These are phyloP conservation scores for Heterotis niloticus DNA, from an alignment of 2,113 vertebrate species.

Conservation along the genomic window DNA sequence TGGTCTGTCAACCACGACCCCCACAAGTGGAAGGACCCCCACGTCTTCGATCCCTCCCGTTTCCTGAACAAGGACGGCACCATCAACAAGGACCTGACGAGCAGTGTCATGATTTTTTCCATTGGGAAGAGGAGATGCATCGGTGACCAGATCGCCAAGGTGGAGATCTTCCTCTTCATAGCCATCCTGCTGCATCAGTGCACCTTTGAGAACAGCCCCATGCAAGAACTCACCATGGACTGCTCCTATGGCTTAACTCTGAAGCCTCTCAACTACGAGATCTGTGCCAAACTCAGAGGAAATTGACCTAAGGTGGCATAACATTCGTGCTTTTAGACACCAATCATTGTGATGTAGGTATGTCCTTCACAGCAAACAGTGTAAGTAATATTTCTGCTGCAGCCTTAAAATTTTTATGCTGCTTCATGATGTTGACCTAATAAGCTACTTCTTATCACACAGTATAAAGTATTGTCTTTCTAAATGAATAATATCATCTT, in stretches of 20 bases:
- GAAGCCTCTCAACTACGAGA: slow-evolving; percentile 64
- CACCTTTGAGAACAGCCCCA: slow-evolving; percentile 57
- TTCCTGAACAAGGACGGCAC: slow-evolving; percentile 63
- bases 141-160: slow-evolving; percentile 72
- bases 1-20: slow-evolving; percentile 82
- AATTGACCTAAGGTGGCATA: slow-evolving; percentile 35
- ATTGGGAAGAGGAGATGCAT: slow-evolving; percentile 76
- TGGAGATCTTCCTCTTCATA: slow-evolving; percentile 72
- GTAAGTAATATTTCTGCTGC: slow-evolving; percentile 1
- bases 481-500: not conserved
- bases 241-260: slow-evolving; percentile 69
- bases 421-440: slow-evolving; percentile 13
- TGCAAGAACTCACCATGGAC: slow-evolving; percentile 55
- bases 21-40: slow-evolving; percentile 71
- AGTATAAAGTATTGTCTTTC: not conserved
- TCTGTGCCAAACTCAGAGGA: slow-evolving; percentile 60
- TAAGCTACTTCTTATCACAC: not conserved
- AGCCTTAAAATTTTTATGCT: not conserved
- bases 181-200: slow-evolving; percentile 74
- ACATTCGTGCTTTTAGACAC: slow-evolving; percentile 10
- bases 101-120: slow-evolving; percentile 77
- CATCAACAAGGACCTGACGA: slow-evolving; percentile 62
- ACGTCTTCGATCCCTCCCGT: slow-evolving; percentile 69
- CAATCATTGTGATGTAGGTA: slow-evolving; percentile 27
- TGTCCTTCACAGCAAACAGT: slow-evolving; percentile 30